Evolutionary conservation across 1,140 invertebrate genomes (phyloP).

Genomic region (Brachionus plicatilis): DNA sequence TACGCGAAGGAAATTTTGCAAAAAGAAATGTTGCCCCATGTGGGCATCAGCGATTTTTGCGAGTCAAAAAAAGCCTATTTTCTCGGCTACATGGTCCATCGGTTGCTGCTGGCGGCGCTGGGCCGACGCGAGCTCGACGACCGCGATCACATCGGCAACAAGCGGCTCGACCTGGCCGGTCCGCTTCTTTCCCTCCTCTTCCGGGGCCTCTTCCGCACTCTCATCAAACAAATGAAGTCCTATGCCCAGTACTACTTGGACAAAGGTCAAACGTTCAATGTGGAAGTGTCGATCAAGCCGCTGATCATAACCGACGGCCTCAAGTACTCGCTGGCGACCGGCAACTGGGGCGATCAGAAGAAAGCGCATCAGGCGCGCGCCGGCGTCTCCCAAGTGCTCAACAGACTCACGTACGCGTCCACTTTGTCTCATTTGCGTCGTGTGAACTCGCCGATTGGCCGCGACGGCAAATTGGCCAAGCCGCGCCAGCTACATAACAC

Average conservation of each 20-base stretch:
- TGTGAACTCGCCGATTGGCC: constrained; percentile 94
- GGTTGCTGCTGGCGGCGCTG: constrained; percentile 83
- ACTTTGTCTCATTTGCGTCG: constrained; percentile 92
- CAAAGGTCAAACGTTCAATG: constrained; percentile 92
- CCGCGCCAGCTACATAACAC: constrained; percentile 97
- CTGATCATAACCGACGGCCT: constrained; percentile 97
- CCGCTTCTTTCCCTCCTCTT: constrained; percentile 91
- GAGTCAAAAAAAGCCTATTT: constrained; percentile 99
- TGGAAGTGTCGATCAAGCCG: constrained; percentile 93
- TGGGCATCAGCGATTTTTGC: constrained; percentile 96
- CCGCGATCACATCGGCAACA: constrained; percentile 98
- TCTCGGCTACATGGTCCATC: constrained; percentile 96
- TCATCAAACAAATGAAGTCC: constrained; percentile 68
- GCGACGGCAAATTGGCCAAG: constrained; percentile 95
- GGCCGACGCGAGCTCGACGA: constrained; percentile 92
- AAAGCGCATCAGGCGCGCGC: constrained; percentile 96
- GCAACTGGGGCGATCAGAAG: constrained; percentile 99
- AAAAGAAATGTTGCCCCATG: constrained; percentile 98
- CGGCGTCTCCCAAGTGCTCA: constrained; percentile 73
- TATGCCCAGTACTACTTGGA: constrained; percentile 99
- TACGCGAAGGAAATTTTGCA: constrained; percentile 97
- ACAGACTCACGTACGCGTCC: constrained; percentile 87
- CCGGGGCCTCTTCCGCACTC: constrained; percentile 59
- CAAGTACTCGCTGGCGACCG: constrained; percentile 91
- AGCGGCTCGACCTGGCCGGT: constrained; percentile 90